These are phyloP conservation scores for Sapayoa aenigma DNA, from an alignment of 2,113 vertebrate genomes.

Conservation along the genomic window DNA sequence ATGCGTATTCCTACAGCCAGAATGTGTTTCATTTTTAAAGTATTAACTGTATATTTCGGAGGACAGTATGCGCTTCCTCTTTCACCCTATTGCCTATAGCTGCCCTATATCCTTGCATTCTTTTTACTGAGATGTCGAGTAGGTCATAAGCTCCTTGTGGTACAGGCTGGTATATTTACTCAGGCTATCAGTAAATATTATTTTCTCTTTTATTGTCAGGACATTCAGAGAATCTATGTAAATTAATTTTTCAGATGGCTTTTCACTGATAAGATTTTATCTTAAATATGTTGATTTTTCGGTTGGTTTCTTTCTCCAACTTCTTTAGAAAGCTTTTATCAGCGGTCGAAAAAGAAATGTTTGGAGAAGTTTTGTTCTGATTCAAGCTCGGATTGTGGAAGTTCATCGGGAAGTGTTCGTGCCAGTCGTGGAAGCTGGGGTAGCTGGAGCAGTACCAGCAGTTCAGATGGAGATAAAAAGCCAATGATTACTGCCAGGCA, in stretches of 20 bases:
- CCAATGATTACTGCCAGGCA: constrained; percentile 63
- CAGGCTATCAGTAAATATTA: not conserved
- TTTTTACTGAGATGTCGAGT: not conserved
- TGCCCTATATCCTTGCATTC: not conserved
- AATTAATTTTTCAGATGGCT: not conserved
- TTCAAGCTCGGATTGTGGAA: constrained; percentile 93
- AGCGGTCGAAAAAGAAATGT: constrained; percentile 76
- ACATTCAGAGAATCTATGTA: not conserved
- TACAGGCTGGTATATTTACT: not conserved
- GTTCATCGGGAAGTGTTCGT: constrained; percentile 89
- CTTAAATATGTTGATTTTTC: not conserved
- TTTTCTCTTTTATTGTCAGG: not conserved
- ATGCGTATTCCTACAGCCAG: not conserved
- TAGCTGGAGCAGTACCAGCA: constrained; percentile 97
- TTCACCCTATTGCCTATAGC: not conserved
- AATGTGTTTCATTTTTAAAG: not conserved
- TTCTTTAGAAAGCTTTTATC: constrained; percentile 65
- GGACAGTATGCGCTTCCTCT: not conserved
- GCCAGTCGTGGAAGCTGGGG: constrained; percentile 96
- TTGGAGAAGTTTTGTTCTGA: constrained; percentile 85
- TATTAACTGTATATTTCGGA: not conserved
- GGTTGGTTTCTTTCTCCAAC: not conserved
- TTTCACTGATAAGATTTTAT: not conserved
- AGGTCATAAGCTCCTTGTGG: not conserved
- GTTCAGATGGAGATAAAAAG: constrained; percentile 91